phyloP scores from a whole-genome alignment of 2,113 vertebrate species.

The Oncorhynchus mykiss region DNA sequence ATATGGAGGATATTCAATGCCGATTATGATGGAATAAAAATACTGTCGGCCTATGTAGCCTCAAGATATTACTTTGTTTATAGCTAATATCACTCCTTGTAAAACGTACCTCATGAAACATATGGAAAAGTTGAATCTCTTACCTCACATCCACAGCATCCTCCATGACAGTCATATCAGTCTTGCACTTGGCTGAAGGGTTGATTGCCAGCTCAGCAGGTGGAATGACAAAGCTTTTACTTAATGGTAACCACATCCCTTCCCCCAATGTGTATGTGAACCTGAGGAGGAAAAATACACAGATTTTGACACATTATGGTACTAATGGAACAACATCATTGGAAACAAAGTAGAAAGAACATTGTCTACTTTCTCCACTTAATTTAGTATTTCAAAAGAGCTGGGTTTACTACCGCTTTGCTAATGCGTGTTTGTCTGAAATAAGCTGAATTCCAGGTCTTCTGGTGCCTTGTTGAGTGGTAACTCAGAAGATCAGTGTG shows the following conservation, averaged over 20 bases:
- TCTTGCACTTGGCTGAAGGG: conserved; percentile 97
- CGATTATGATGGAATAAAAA: no score
- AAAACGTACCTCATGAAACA: background rate
- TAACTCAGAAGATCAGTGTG: no score
- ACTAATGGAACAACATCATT: no score
- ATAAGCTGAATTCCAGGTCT: no score
- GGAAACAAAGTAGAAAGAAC: no score
- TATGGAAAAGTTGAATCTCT: conserved; percentile 35
- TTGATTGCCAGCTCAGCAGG: conserved; percentile 97
- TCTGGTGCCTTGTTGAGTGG: no score
- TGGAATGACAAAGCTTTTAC: conserved; percentile 98
- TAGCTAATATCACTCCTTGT: background rate
- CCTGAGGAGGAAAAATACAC: conserved; percentile 64
- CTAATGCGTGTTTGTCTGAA: no score
- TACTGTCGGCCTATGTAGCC: no score
- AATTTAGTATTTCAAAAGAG: no score
- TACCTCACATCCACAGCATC: conserved; percentile 96
- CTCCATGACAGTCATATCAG: conserved; percentile 99
- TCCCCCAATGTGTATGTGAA: conserved; percentile 97
- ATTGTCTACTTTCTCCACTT: no score
- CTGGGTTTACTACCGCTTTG: no score
- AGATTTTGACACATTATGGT: background rate
- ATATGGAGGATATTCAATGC: no score
- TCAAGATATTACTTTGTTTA: conserved; percentile 15
- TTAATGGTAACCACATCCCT: conserved; percentile 97